Percentiles rank a stretch among this genome's conserved stretches.
These are phyloP conservation scores for Pteruthius melanotis DNA, from an alignment of 2,113 vertebrate genomes.

Conservation along the genomic window DNA sequence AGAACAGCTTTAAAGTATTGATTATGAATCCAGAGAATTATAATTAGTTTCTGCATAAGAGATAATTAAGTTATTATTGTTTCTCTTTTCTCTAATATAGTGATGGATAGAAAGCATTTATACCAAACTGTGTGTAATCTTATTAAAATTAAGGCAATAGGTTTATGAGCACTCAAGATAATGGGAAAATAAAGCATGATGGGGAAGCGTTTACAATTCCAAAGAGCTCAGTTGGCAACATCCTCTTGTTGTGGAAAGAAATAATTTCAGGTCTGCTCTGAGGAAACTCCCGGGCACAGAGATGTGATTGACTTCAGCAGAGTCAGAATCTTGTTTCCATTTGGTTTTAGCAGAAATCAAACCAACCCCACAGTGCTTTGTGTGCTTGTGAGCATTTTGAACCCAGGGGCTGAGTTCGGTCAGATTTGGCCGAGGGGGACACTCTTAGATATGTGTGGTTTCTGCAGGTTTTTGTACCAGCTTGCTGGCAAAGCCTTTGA, in stretches of 20 bases:
- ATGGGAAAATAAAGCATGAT: background rate
- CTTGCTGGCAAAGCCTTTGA: background rate
- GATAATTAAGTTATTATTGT: constrained; percentile 64
- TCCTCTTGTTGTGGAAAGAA: background rate
- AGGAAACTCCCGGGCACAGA: background rate
- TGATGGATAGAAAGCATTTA: constrained; percentile 50
- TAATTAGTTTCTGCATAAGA: constrained; percentile 46
- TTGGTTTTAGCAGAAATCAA: background rate
- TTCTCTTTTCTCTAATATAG: constrained; percentile 34
- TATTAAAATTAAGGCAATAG: constrained; percentile 34
- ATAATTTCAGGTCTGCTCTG: constrained; percentile 6
- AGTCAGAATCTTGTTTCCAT: background rate
- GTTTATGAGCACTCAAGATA: constrained; percentile 30
- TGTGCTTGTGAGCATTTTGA: background rate
- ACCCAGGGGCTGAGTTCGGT: background rate
- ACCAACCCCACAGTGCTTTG: background rate
- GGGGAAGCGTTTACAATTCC: background rate
- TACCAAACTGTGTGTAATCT: constrained; percentile 16
- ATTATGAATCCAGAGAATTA: constrained; percentile 48
- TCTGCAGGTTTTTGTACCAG: background rate
- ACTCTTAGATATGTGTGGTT: background rate
- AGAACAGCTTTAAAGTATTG: constrained; percentile 47
- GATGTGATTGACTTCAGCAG: background rate
- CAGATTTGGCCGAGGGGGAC: background rate
- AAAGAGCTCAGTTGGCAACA: background rate